Base-by-base conservation (phyloP, 2,113 vertebrate species). In the Aegotheles bennettii region DNA sequence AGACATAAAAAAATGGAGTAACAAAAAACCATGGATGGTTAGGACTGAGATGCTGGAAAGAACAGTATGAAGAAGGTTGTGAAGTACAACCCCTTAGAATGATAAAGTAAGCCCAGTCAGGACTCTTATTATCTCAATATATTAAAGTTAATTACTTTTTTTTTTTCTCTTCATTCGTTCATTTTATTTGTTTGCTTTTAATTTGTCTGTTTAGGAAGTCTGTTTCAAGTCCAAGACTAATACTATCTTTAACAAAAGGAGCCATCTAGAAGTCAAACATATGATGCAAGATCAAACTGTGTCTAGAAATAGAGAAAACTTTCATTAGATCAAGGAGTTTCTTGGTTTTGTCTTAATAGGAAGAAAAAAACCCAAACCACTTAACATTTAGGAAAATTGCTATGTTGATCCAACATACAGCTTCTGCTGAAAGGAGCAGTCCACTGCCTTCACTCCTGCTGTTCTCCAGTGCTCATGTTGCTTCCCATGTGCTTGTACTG, bases 161-260 rank as follows among this genome's bases (percentile, higher is more conserved):
- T 31, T 64, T 26, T 69, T 35, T 15, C 54, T 60, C 21, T 54
- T 84, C 24, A 13, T 75, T 61, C 23, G n/a, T 70, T 89, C 3
- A 1, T 88, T 84, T 69, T 80, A n/a, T 73, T 88, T 93, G 38
- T 86, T 93, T 94, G 83, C 59, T 84, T 90, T 94, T 93, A 77
- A 89, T 94, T 94, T 93, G 21, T 69, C 53, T 54, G 65, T 59
- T 80, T 79, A 57, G 76, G 67, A 89, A 70, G 57, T 45, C 56
- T 59, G 24, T 78, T 87, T 92, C 31, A 43, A 1, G 0, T 75
- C 38, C 51, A 68, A 51, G 18, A 28, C 43, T 51, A 59, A 24
- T 47, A 12, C 33, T n/a, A 2, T 48, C 63, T 63, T 15, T 84
- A 50, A 78, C 23, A 83, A 75, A 84, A 90, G 59, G 36, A 82